Base-by-base conservation (phyloP, 1,140 invertebrate genomes). In the Nylanderia fulva region DNA sequence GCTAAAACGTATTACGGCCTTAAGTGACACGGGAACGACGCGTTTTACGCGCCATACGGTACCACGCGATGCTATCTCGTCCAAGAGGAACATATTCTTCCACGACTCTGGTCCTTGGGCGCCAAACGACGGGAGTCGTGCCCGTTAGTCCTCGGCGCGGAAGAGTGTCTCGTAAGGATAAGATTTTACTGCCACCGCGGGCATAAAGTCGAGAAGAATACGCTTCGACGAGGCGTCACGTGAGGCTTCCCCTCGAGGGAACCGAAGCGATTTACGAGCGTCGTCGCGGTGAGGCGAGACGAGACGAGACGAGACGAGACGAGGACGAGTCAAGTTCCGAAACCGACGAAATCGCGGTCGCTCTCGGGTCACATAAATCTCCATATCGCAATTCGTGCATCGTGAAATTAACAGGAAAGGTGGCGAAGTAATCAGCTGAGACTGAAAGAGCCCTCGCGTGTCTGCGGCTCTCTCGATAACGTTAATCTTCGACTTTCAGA, bases 121-220 rank as follows among this genome's bases (percentile, higher is more conserved):
- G 45, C 82, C 71, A 69, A 60, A 39, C 63, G 69, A 21, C 48
- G 61, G 77, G 77, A 82, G 77, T 82, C 66, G 66, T 82, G 52
- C 66, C 77, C 77, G 77, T 82, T 82, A 82, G 52, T 75, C 64
- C 66, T 39, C 56, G 45, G 48, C 54, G 48, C 66, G 68, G 63
- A 52, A 79, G 63, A 64, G 77, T 87, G 72, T 87, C 85, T 87
- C 86, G 69, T 58, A 64, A 42, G 87, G 86, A 88, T 88, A 82
- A 88, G 86, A 88, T 88, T 88, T 88, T 88, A 88, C 69, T 85
- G 69, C 75, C 86, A 88, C n/a, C 83, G 63, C 83, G 83, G 42
- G 63, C 86, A 88, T 88, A 88, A 88, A 88, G 60, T 88, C 75
- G 54, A 85, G 63, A 82, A 88, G 86, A 85, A 88, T 88, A 88